These are phyloP conservation scores for Tortrix viridana DNA, from an alignment of 2,888 invertebrate genomes.

Conservation along the genomic window DNA sequence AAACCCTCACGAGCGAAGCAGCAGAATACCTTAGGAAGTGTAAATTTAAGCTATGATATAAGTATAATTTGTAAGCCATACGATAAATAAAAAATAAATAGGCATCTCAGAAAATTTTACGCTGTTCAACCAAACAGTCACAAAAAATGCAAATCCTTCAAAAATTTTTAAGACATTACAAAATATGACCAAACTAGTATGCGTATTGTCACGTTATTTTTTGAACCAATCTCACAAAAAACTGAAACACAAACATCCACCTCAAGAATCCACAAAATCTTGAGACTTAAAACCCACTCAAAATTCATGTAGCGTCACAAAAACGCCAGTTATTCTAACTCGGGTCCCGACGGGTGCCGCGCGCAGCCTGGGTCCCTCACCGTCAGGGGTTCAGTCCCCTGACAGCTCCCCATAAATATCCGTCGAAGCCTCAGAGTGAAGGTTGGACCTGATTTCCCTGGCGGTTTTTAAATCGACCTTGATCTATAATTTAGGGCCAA, in stretches of 20 bases:
- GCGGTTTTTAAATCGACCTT: conserved; percentile 38
- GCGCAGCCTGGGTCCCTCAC: conserved; percentile 17
- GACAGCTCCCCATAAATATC: conserved; percentile 47
- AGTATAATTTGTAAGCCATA: too few relatives aligned
- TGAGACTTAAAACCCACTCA: conserved; percentile 7
- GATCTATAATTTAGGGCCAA: conserved; percentile 23
- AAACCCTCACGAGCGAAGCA: too few relatives aligned
- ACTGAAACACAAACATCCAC: conserved; percentile 11
- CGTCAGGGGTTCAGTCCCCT: conserved; percentile 39
- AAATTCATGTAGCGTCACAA: conserved; percentile 27
- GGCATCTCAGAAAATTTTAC: too few relatives aligned
- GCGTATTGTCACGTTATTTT: too few relatives aligned
- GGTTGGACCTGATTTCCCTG: conserved; percentile 43
- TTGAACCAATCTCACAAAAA: too few relatives aligned
- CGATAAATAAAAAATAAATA: too few relatives aligned
- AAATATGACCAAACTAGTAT: too few relatives aligned
- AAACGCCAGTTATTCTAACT: conserved; percentile 3
- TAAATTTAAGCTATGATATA: too few relatives aligned
- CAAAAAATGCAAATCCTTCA: too few relatives aligned
- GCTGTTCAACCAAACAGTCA: too few relatives aligned
- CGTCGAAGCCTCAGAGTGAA: conserved; percentile 43
- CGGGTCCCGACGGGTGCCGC: conserved; percentile 24
- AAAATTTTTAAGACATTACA: too few relatives aligned
- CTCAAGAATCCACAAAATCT: conserved; percentile 3
- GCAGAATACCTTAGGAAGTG: too few relatives aligned